Percentiles rank a stretch among this genome's conserved stretches.
Conservation (phyloP, 2,797 vertebrate species). For the Potorous gilbertii region DNA sequence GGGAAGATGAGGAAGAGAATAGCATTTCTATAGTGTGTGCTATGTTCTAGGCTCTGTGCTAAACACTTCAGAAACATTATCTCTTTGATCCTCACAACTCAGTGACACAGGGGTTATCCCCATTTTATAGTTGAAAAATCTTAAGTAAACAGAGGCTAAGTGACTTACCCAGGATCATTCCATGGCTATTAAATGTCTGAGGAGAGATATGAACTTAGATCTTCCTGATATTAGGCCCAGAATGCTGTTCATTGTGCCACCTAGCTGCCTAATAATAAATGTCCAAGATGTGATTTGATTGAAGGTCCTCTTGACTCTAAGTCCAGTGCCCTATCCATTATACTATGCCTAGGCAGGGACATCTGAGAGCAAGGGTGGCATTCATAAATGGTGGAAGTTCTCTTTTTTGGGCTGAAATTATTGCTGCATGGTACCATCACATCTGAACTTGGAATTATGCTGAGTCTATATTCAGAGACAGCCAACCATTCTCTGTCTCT, state of each 20-base stretch:
- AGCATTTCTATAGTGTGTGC: neutral
- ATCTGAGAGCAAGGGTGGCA: neutral
- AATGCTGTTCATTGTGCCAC: neutral
- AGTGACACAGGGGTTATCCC: neutral
- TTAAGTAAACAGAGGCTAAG: neutral
- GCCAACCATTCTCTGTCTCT: constrained; percentile 24
- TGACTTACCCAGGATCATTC: neutral
- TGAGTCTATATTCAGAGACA: constrained; percentile 31
- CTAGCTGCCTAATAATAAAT: neutral
- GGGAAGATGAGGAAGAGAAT: neutral
- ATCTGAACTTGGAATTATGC: neutral
- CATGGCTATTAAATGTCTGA: neutral
- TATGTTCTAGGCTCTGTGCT: neutral
- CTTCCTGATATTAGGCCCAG: neutral
- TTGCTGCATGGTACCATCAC: neutral
- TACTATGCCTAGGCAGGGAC: neutral
- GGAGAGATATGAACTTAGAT: neutral
- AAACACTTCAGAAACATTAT: neutral
- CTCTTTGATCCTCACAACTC: neutral
- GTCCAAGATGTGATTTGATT: neutral
- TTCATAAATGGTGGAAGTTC: neutral
- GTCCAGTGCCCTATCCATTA: neutral
- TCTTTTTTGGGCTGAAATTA: neutral
- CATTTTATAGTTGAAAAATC: neutral
- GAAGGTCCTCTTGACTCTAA: neutral